A percentile compares a stretch with the other conserved stretches of the same genome.
These are phyloP conservation scores for Cephalotes varians DNA, from an alignment of 2,888 invertebrate species.

Conservation along the genomic window DNA sequence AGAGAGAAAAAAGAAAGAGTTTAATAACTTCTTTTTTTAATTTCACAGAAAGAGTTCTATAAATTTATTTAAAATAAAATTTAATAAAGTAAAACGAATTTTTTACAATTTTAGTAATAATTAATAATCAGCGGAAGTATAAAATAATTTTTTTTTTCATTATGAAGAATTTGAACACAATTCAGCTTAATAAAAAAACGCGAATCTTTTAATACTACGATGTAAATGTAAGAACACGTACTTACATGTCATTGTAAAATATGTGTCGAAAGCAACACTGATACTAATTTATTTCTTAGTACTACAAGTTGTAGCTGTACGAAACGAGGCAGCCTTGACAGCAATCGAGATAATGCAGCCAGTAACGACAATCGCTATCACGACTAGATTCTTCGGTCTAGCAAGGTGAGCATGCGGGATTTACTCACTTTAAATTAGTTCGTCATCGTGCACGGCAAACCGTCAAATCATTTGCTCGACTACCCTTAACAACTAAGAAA, in stretches of 20 bases:
- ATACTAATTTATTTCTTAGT: not conserved
- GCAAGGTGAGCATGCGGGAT: constrained; percentile 40
- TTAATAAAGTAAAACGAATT: not conserved
- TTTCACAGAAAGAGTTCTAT: not conserved
- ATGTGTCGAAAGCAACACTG: not conserved
- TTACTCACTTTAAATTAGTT: constrained; percentile 31
- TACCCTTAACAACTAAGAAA: not conserved
- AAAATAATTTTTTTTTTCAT: not conserved
- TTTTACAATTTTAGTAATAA: not conserved
- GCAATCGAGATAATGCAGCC: constrained; percentile 45
- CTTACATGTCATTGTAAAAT: not conserved
- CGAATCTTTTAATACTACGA: not conserved
- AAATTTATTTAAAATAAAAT: not conserved
- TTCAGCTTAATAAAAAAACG: not conserved
- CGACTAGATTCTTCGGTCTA: constrained; percentile 23
- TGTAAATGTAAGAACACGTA: constrained; percentile 4
- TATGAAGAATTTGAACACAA: not conserved
- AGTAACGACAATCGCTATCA: constrained; percentile 34
- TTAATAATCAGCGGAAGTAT: not conserved
- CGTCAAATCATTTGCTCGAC: constrained; percentile 7
- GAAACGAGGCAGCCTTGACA: constrained; percentile 8
- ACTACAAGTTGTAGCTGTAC: not conserved
- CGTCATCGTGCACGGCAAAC: not conserved
- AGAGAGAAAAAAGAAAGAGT: not conserved
- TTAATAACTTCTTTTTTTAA: not conserved